phyloP scores from a whole-genome alignment of 1,140 invertebrate species.

The Aphidius ervi region DNA sequence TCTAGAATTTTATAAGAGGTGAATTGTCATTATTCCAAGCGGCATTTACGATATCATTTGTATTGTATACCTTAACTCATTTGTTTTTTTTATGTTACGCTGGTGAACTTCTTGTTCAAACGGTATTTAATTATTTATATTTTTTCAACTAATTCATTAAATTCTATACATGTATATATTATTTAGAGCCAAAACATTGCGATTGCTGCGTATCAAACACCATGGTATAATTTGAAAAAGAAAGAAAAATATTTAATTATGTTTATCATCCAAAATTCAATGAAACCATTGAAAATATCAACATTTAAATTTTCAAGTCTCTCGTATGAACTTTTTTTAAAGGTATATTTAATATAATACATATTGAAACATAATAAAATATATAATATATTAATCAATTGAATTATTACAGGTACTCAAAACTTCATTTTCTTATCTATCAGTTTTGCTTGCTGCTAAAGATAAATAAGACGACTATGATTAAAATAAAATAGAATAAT shows the following conservation, averaged over 20 bases:
- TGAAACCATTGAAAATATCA: slow-evolving; percentile 31
- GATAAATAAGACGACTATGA: too few relatives aligned
- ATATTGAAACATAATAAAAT: neutral
- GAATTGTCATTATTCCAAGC: slow-evolving; percentile 7
- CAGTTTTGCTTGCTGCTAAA: slow-evolving; percentile 20
- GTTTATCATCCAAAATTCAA: slow-evolving; percentile 30
- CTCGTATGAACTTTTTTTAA: slow-evolving; percentile 23
- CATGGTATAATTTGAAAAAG: slow-evolving; percentile 31
- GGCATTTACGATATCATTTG: slow-evolving; percentile 7
- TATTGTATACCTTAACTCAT: slow-evolving; percentile 6
- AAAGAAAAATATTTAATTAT: slow-evolving; percentile 24
- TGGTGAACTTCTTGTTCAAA: slow-evolving; percentile 13
- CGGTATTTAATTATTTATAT: too few relatives aligned
- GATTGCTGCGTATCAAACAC: slow-evolving; percentile 29
- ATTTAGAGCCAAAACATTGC: slow-evolving; percentile 31
- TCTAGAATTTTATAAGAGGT: slow-evolving; percentile 7
- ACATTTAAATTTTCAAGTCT: slow-evolving; percentile 33
- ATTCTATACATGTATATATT: slow-evolving; percentile 7
- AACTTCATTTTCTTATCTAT: slow-evolving; percentile 22
- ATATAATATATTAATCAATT: slow-evolving; percentile 26
- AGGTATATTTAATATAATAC: neutral
- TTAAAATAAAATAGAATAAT: too few relatives aligned
- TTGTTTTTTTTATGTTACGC: slow-evolving; percentile 26
- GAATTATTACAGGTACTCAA: slow-evolving; percentile 19
- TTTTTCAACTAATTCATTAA: too few relatives aligned